Evolutionary conservation across 64 coral and sea anemone genomes (phyloP), one percentile per base, ranked within the genome.

Genomic region (Montipora efflorescens): DNA sequence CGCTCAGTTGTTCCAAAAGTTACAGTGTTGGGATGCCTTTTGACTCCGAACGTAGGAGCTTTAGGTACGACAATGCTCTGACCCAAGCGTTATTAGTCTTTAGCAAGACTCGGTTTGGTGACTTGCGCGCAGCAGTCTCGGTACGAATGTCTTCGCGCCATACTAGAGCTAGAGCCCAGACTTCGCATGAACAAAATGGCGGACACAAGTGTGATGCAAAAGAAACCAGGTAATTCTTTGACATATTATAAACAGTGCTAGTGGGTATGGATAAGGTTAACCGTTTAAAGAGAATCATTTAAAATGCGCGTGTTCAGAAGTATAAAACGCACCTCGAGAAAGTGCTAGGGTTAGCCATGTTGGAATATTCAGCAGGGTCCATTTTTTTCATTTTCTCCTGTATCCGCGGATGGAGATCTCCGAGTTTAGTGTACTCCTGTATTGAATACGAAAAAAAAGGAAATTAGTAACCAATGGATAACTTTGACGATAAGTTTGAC

Each of bases 361-460:
- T 99, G 19, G 91, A 94, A 47, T 89, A 99, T 83, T 99, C 98
- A 5, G 88, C 90, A 14, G 98, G 98, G 76, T 99, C 89, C 9
- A 87, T 67, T 64, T 94, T 99, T 28, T 91, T 93, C 12, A 99
- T 89, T 48, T 90, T 83, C 47, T 96, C 74, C 45, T 99, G 98
- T 28, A 92, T 92, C 36, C 90, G 84, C 6, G 98, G 90, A 53
- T 96, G 98, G 48, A 92, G 25, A 16, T 99, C 98, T 2, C 76
- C 68, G 51, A 96, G 76, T 57, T 96, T 96, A 1, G 98, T 96
- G 51, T 96, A 99, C 3, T 90, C 92, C 98, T 99, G 62, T 7
- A 79, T 5, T 10, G 21, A 82, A 5, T 57, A 1, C 0, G 7
- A 11, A 6, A 57, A 46, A 79, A 3, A 47, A 46, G 8, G 23